phyloP scores from a whole-genome alignment of 37 sponge, comb jelly and placozoan species.

The Geodia barretti region DNA sequence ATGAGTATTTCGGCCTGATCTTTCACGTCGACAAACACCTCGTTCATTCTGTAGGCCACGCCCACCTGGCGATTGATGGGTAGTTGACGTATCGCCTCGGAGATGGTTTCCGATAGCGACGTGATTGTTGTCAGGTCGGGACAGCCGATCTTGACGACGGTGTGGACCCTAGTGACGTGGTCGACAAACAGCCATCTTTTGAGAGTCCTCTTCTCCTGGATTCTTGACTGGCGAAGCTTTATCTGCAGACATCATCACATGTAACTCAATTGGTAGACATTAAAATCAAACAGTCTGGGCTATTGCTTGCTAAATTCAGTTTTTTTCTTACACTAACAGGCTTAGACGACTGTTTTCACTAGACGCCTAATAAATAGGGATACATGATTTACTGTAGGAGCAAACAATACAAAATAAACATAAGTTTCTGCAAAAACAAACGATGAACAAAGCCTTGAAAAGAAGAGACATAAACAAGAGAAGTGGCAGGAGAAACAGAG shows the following conservation, averaged over 20 bases:
- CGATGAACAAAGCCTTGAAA: no score
- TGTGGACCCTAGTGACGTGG: constrained; percentile 57
- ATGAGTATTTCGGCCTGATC: constrained; percentile 81
- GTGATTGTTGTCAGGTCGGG: constrained; percentile 58
- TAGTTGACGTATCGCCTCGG: constrained; percentile 75
- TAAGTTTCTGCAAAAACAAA: no score
- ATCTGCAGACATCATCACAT: neutral
- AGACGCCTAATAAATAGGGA: no score
- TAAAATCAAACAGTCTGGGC: no score
- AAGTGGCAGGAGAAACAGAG: no score
- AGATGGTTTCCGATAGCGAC: constrained; percentile 63
- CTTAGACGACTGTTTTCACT: no score
- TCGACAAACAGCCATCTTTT: constrained; percentile 79
- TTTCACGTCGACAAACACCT: constrained; percentile 88
- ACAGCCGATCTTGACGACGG: constrained; percentile 78
- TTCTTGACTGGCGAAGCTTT: constrained; percentile 36
- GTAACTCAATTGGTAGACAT: neutral
- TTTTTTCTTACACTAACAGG: no score
- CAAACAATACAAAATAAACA: no score
- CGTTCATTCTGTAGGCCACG: constrained; percentile 83
- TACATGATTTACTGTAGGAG: no score
- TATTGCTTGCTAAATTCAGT: no score
- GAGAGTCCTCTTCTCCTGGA: constrained; percentile 71
- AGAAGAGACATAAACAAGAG: no score
- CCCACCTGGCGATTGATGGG: constrained; percentile 74